Evolutionary conservation across 1,140 invertebrate species (phyloP), one percentile per base, ranked within the genome.

Genomic region (Galendromus occidentalis): DNA sequence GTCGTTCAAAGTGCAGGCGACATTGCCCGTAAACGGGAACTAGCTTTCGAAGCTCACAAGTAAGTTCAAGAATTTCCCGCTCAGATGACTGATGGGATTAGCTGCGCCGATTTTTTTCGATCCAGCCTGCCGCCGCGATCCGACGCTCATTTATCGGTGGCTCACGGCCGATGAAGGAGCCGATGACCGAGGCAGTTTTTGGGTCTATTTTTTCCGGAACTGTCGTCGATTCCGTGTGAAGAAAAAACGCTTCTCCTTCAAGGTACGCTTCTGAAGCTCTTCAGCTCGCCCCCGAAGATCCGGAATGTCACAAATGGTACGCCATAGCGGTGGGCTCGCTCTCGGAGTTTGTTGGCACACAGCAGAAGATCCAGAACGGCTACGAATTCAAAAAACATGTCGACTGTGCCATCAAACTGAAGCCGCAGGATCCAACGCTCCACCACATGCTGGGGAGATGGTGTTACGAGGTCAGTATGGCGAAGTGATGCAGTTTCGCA

Each of bases 241-340:
- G n/a, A n/a, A n/a, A n/a, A n/a, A n/a, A n/a, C n/a, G n/a, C n/a
- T 69, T 44, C 68, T 84, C 83, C 82, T 69, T 76, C 81, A 64
- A 75, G 80, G 42, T 79, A 79, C 69, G 85, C 83, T 66, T 75
- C 80, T 69, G 73, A 74, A 71, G 78, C 84, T 66, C 70, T 87
- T 9, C 71, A 77, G 67, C 64, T 82, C 2, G 76, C 82, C 67
- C 71, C 77, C 2, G 70, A 78, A 18, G 76, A 80, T 72, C 74
- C 80, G 1, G 79, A 86, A 71, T 78, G 82, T 30, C 85, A 87
- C 72, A 88, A 88, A 76, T 88, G 86, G 85, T 75, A 80, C 74
- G 85, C 85, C 7, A 84, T 87, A 59, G 78, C 85, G 1, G 70
- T 86, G 64, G 86, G 86, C 42, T 76, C 76, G 67, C 75, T 79